These are phyloP conservation scores for Leucoma salicis DNA, from an alignment of 2,888 invertebrate species.

Conservation along the genomic window DNA sequence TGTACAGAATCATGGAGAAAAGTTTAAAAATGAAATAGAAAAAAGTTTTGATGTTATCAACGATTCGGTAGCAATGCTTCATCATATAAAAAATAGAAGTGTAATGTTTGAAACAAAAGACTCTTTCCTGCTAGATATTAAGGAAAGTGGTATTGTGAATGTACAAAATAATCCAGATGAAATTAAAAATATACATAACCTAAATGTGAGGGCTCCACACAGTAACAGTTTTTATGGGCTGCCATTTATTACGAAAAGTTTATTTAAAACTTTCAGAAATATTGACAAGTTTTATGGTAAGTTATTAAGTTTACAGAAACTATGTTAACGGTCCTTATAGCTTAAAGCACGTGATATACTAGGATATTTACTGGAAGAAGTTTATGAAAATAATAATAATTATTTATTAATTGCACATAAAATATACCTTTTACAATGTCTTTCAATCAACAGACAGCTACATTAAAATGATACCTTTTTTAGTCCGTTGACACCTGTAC, in stretches of 20 bases:
- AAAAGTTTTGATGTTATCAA: conserved; percentile 78
- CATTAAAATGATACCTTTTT: no score
- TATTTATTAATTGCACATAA: no score
- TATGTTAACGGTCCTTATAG: no score
- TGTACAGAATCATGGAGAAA: conserved; percentile 33
- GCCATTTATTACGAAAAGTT: conserved; percentile 85
- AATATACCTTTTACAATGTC: no score
- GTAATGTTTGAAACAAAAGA: conserved; percentile 65
- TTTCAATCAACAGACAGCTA: no score
- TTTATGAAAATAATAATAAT: no score
- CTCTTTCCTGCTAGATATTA: conserved; percentile 66
- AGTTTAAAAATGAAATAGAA: conserved; percentile 36
- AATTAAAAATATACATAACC: conserved; percentile 5
- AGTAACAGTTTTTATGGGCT: conserved; percentile 87
- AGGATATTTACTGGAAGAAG: no score
- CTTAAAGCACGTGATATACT: no score
- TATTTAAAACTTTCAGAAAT: conserved; percentile 89
- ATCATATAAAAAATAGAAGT: conserved; percentile 45
- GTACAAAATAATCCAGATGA: conserved; percentile 22
- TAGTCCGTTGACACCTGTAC: no score
- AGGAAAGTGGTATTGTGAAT: conserved; percentile 51
- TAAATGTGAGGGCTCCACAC: conserved; percentile 15
- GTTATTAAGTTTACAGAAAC: no score
- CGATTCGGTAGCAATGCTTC: conserved; percentile 72
- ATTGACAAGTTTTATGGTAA: conserved; percentile 92